Evolutionary conservation across 2,888 invertebrate species (phyloP), one percentile per base, ranked within the genome.

Genomic region (Acleris cristana): DNA sequence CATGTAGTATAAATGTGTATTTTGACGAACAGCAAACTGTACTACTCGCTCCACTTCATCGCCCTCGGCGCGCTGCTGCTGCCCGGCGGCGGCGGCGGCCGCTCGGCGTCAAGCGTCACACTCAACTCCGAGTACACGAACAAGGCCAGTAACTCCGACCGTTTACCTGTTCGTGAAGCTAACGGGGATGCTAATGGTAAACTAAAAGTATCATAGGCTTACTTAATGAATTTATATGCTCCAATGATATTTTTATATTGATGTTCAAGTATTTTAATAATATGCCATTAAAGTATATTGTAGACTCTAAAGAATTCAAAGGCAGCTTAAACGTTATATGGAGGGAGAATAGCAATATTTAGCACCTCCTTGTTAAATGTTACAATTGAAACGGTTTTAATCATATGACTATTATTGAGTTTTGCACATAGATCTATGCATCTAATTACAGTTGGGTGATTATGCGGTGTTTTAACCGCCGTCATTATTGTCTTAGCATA

Each of bases 21-120:
- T 66, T 53, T 53, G 58, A 63, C 60, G 49, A 34, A 59, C 61
- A 95, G 95, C 80, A 94, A 92, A 89, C 92, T 94, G 73, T 94
- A 89, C 82, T 93, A 92, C 76, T 93, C 92, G 0, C 81, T 93
- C 12, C 93, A 93, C 71, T 91, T 93, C 72, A 86, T 93, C 44
- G 93, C 93, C 1, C 70, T 93, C 64, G 92, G 93, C 51, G 89
- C 93, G 1, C 72, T 93, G 72, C 78, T 93, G 19, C 76, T 93
- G 57, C 93, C 93, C 3, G 79, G 26, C 84, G 82, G 30, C 84
- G 81, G 21, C 19, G 66, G n/a, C 0, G 14, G 40, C 40, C 14
- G 40, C 40, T 26, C 54, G 12, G 19, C 19, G 2, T 67, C 76
- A 26, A 76, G 68, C 23, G 49, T 72, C 10, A 44, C 72, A 23